Evolutionary conservation across 2,888 invertebrate species (phyloP), one percentile per base, ranked within the genome.

Genomic region (Cenopis cana): DNA sequence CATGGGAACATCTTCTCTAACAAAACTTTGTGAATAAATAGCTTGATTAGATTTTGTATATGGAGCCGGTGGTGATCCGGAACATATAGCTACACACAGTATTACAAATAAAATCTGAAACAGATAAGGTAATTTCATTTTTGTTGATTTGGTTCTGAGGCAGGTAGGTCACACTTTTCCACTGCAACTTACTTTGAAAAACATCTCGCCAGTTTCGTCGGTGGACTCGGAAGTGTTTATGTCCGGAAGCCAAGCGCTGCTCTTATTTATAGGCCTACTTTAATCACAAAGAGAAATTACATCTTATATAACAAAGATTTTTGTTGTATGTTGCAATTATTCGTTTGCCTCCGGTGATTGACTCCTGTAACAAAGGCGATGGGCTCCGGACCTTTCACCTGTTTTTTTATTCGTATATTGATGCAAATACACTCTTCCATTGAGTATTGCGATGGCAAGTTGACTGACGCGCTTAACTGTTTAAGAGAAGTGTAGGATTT

Each of bases 201-300:
- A 60, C 83, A 84, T 84, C 49, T 76, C 75, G 76, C 60, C 71
- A 49, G 69, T 74, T 78, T 70, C 71, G 68, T 59, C 73, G 56
- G 75, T 74, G 75, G 72, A 74, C 59, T 78, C 77, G 78, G 79
- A 84, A 83, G 79, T 82, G 76, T 77, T 76, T 74, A 79, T 67
- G 74, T 69, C 75, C 78, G 76, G 80, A 81, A 78, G 75, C 74
- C 77, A 78, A 77, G 61, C 69, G 72, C 75, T 78, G 77, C 79
- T 81, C 82, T 85, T 83, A 78, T 84, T 80, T 83, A 71, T 71
- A 67, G 61, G 59, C 66, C 77, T 75, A 72, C 73, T 76, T 75
- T 79, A 81, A 82, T 81, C 76, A 82, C 72, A 78, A 79, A 82
- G 80, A 82, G 81, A 83, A 82, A 83, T 82, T 80, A 78, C 74